Percentiles rank a stretch among this genome's conserved stretches.
Conservation (phyloP, 1,140 invertebrate species). For the Pomacea maculata region DNA sequence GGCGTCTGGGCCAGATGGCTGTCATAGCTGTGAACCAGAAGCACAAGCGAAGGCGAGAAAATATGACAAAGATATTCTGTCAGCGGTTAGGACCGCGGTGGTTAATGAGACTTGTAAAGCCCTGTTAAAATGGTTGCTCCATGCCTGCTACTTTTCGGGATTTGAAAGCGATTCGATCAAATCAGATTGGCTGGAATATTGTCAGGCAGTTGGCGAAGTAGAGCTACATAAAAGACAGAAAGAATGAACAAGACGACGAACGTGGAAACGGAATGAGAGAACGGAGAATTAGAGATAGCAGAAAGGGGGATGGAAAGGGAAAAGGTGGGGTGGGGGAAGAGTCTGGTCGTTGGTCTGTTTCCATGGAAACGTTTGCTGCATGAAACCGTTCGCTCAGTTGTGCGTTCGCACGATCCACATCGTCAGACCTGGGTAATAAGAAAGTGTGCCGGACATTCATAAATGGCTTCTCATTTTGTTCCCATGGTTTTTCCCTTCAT, state of each 20-base stretch:
- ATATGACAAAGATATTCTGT: too few relatives aligned
- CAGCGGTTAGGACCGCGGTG: too few relatives aligned
- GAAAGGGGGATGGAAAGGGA: background rate
- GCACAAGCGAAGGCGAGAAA: too few relatives aligned
- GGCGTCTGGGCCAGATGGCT: too few relatives aligned
- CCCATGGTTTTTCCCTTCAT: too few relatives aligned
- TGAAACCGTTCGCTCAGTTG: too few relatives aligned
- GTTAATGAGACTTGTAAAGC: background rate
- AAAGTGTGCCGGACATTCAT: background rate
- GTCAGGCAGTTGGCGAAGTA: background rate
- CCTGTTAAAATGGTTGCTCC: background rate
- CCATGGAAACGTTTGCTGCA: background rate
- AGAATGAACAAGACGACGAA: background rate
- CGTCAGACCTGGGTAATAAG: background rate
- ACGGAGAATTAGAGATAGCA: constrained; percentile 11
- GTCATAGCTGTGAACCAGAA: too few relatives aligned
- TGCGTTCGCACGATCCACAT: too few relatives aligned
- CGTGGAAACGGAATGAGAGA: background rate
- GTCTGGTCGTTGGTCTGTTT: too few relatives aligned
- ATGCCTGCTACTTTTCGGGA: background rate
- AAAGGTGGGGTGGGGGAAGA: background rate
- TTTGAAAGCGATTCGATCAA: background rate
- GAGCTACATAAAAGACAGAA: background rate
- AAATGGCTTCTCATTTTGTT: background rate
- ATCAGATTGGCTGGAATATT: background rate